phyloP scores from a whole-genome alignment of 2,888 invertebrate genomes.

The Pyralis farinalis region DNA sequence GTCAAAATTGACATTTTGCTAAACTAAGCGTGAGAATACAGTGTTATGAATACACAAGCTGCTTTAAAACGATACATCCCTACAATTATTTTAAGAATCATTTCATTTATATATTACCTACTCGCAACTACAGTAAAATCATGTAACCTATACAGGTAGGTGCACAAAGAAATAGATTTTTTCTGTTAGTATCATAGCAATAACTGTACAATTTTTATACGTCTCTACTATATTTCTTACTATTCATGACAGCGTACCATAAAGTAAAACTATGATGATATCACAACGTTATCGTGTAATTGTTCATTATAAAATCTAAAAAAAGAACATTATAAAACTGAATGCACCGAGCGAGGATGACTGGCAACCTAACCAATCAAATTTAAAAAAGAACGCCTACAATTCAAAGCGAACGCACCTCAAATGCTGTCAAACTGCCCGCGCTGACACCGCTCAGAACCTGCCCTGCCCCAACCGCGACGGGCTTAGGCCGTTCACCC shows the following conservation, averaged over 20 bases:
- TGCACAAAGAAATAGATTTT: too few species aligned
- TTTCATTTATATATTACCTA: too few species aligned
- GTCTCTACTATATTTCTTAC: too few species aligned
- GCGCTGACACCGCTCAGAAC: constrained; percentile 38
- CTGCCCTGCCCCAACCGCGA: constrained; percentile 67
- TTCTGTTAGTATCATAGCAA: too few species aligned
- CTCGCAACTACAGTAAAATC: too few species aligned
- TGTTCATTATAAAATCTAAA: background rate
- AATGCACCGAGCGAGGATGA: constrained; percentile 23
- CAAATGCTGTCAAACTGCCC: constrained; percentile 78
- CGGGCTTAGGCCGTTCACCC: constrained; percentile 64
- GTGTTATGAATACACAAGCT: constrained; percentile 1
- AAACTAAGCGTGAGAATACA: constrained; percentile 1
- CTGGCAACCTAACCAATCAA: constrained; percentile 55
- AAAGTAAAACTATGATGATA: too few species aligned
- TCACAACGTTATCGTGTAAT: background rate
- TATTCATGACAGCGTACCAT: too few species aligned
- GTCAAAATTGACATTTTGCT: constrained; percentile 7
- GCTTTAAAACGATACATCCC: too few species aligned
- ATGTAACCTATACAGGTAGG: too few species aligned
- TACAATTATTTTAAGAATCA: too few species aligned
- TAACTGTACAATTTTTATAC: too few species aligned
- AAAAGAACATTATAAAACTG: constrained; percentile 5
- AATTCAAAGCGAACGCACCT: constrained; percentile 73
- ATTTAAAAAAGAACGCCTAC: constrained; percentile 54